Evolutionary conservation across 1,140 invertebrate species (phyloP).

Genomic region (Panulirus ornatus): DNA sequence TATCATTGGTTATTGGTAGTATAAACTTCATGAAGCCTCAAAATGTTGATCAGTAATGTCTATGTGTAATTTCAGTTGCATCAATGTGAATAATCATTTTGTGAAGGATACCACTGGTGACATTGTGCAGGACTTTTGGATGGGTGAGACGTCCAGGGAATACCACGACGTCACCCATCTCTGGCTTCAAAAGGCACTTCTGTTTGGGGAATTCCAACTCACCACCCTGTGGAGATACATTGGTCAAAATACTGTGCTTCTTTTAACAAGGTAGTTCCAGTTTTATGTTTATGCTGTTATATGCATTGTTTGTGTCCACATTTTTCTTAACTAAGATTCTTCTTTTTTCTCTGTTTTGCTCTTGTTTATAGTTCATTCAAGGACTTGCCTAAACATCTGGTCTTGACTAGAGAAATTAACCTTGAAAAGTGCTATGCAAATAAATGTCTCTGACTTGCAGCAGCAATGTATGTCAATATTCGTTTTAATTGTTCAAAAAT

Average conservation of each 20-base stretch:
- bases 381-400: too few species aligned
- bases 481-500: too few species aligned
- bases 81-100: slow-evolving; percentile 51
- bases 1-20: too few species aligned
- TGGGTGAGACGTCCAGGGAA: slow-evolving; percentile 59
- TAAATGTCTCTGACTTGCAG: too few species aligned
- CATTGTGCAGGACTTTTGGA: slow-evolving; percentile 48
- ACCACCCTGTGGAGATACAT: slow-evolving; percentile 34
- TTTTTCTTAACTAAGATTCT: not conserved
- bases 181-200: slow-evolving; percentile 44
- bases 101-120: slow-evolving; percentile 40
- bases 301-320: not conserved
- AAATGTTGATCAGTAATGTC: too few species aligned
- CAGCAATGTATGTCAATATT: too few species aligned
- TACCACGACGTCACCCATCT: slow-evolving; percentile 32
- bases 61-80: not conserved
- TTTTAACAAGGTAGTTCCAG: not conserved
- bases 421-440: too few species aligned
- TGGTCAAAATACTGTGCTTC: not conserved
- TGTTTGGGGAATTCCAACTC: slow-evolving; percentile 52
- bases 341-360: not conserved
- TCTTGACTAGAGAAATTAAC: too few species aligned
- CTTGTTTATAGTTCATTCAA: too few species aligned
- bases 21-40: too few species aligned
- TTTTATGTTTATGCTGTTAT: not conserved